A percentile compares a stretch with the other conserved stretches of the same genome.
phyloP scores from a whole-genome alignment of 2,888 invertebrate species.

The Schrankia costaestrigalis region DNA sequence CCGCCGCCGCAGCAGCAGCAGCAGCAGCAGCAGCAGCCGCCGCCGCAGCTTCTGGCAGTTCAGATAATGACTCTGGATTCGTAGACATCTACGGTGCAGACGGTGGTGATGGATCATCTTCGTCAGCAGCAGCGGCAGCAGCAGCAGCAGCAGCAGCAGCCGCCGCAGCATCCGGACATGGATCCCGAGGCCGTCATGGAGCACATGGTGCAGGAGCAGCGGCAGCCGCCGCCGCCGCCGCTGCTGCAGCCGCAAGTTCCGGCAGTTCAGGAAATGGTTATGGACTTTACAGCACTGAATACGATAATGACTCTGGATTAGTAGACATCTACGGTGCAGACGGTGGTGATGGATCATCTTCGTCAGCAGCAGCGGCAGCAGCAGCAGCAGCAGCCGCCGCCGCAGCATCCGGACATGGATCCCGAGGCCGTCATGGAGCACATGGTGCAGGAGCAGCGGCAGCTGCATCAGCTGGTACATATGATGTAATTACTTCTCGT shows the following conservation, averaged over 20 bases:
- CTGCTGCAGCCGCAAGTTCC: not conserved
- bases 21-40: conserved; percentile 1
- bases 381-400: not conserved
- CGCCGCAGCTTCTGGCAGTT: conserved; percentile 2
- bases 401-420: not conserved
- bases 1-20: not conserved
- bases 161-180: not conserved
- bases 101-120: not conserved
- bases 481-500: not conserved
- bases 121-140: not conserved
- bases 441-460: not conserved
- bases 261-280: not conserved
- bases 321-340: not conserved
- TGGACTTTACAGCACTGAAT: not conserved
- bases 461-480: not conserved
- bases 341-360: not conserved
- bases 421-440: not conserved
- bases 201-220: not conserved
- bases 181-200: not conserved
- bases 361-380: not conserved
- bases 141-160: not conserved
- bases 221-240: conserved; percentile 1
- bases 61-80: not conserved
- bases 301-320: conserved; percentile 5
- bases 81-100: not conserved